Percentiles rank a stretch among this genome's conserved stretches.
These are phyloP conservation scores for Acanthosepion lycidas DNA, from an alignment of 2,888 invertebrate species.

Conservation along the genomic window DNA sequence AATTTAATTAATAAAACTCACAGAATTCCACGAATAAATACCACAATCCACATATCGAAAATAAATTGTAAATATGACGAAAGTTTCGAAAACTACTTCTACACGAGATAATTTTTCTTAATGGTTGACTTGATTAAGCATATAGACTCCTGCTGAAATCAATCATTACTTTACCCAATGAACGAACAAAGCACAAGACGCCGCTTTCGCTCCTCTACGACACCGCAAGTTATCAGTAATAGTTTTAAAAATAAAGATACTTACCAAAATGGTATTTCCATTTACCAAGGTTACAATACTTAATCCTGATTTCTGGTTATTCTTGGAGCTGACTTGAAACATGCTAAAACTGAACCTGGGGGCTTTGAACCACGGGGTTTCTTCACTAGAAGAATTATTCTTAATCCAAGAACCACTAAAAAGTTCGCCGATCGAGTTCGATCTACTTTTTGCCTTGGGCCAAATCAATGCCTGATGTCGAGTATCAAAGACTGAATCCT, in stretches of 20 bases:
- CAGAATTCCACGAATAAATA: no score
- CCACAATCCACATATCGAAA: no score
- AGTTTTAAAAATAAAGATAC: neutral
- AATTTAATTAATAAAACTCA: no score
- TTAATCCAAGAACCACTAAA: neutral
- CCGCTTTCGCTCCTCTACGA: no score
- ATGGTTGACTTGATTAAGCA: no score
- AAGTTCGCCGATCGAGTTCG: neutral
- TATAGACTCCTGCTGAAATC: no score
- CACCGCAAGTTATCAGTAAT: no score
- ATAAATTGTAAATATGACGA: no score
- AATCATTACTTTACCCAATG: no score
- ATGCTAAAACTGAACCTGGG: neutral
- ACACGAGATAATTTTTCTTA: no score
- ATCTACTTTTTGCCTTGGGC: neutral
- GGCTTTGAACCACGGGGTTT: neutral
- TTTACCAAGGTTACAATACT: neutral
- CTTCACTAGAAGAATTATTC: neutral
- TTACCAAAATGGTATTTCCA: conserved; percentile 20
- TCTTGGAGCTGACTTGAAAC: neutral
- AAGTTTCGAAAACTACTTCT: no score
- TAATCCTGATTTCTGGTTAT: neutral
- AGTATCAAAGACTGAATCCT: neutral
- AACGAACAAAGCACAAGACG: no score
- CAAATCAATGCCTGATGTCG: neutral